Percentiles rank a stretch among this genome's conserved stretches.
Evolutionary conservation across 2,113 vertebrate species (phyloP).

Genomic region (Mormyrus iriodes): DNA sequence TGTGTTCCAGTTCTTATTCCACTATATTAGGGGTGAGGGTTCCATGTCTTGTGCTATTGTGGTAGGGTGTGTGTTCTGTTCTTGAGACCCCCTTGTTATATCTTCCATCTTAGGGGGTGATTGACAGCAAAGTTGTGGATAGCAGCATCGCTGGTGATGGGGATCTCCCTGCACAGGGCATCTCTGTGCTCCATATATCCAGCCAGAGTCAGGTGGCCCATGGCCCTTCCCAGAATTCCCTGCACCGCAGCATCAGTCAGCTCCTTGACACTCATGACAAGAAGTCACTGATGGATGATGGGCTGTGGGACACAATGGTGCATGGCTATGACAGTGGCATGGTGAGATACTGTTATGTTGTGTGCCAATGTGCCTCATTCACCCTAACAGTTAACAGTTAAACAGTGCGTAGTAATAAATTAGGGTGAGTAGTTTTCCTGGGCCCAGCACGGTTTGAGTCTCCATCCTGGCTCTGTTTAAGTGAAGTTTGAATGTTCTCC

Average conservation of each 20-base stretch:
- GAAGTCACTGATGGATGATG: conserved; percentile 60
- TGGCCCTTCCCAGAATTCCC: conserved; percentile 56
- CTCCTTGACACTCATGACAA: conserved; percentile 68
- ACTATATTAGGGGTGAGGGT: neutral
- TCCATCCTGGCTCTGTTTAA: neutral
- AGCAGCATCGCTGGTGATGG: conserved; percentile 40
- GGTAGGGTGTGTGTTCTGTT: neutral
- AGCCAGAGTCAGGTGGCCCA: conserved; percentile 54
- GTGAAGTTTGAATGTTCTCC: neutral
- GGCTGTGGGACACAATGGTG: conserved; percentile 73
- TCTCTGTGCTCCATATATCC: conserved; percentile 46
- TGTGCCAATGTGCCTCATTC: no score
- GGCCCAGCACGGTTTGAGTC: neutral
- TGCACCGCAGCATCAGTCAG: conserved; percentile 86
- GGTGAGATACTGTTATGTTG: conserved; percentile 64
- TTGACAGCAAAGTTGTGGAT: conserved; percentile 69
- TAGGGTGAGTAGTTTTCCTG: neutral
- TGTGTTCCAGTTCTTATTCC: neutral
- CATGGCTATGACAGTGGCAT: conserved; percentile 75
- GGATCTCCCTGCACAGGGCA: conserved; percentile 43
- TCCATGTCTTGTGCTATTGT: neutral
- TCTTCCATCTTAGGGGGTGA: conserved; percentile 62
- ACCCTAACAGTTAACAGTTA: neutral
- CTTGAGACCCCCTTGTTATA: neutral
- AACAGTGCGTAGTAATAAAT: neutral